phyloP scores from a whole-genome alignment of 2,797 vertebrate species.

The Pangasius mekongensis region DNA sequence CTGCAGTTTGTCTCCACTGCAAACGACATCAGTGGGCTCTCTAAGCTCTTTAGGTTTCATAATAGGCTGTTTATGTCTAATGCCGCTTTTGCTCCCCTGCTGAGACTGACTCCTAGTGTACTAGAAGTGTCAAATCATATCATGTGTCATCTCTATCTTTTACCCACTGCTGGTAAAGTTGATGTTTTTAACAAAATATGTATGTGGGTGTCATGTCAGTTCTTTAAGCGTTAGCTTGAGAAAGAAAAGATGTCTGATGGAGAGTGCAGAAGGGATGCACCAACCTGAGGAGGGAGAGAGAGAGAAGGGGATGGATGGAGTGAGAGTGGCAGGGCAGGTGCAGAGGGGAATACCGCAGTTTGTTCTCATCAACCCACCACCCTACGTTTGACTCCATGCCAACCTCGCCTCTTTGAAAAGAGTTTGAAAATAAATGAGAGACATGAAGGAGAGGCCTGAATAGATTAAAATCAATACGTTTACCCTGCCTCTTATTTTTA shows the following conservation, averaged over 20 bases:
- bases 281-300: background rate
- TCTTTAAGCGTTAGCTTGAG: constrained; percentile 19
- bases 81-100: constrained; percentile 36
- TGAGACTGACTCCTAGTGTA: constrained; percentile 43
- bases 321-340: constrained; percentile 38
- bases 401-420: constrained; percentile 43
- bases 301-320: constrained; percentile 17
- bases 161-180: constrained; percentile 22
- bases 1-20: constrained; percentile 12
- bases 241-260: background rate
- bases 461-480: constrained; percentile 72
- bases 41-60: constrained; percentile 42
- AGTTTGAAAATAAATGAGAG: constrained; percentile 48
- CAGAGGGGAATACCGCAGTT: constrained; percentile 53
- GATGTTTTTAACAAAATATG: constrained; percentile 21
- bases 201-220: constrained; percentile 4
- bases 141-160: constrained; percentile 38
- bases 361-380: constrained; percentile 50
- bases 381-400: constrained; percentile 43
- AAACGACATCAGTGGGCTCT: constrained; percentile 36
- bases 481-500: constrained; percentile 59
- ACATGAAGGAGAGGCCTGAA: constrained; percentile 58
- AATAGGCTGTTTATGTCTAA: constrained; percentile 36
- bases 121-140: constrained; percentile 46
- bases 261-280: background rate